Evolutionary conservation across 2,888 invertebrate species (phyloP).

Genomic region (Ommatoiulus sabulosus): DNA sequence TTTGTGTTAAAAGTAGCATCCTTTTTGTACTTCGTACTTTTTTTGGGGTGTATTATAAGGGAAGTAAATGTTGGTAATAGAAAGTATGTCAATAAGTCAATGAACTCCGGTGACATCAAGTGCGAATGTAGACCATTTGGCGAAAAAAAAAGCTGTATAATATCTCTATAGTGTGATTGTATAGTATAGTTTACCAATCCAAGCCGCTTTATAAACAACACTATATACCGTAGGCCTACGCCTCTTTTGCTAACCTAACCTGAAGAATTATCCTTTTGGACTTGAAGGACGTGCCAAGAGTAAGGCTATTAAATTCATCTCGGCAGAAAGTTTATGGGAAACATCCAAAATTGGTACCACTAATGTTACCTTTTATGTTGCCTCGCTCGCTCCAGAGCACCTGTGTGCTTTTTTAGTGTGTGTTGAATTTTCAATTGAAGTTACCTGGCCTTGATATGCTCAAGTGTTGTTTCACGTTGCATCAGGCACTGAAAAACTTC

Average conservation of each 20-base stretch:
- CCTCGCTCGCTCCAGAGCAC: conserved; percentile 20
- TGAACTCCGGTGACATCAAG: conserved; percentile 58
- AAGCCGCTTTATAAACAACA: conserved; percentile 32
- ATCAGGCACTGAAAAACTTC: conserved; percentile 8
- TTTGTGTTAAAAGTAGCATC: conserved; percentile 50
- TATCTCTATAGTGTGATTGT: conserved; percentile 47
- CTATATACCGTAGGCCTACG: neutral
- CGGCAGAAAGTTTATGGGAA: conserved; percentile 38
- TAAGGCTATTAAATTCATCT: conserved; percentile 9
- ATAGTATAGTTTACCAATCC: conserved; percentile 40
- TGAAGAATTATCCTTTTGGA: conserved; percentile 42
- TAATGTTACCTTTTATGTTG: conserved; percentile 41
- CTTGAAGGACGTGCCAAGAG: conserved; percentile 45
- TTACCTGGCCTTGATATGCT: conserved; percentile 30
- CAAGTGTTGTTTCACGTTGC: conserved; percentile 12
- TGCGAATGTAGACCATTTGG: conserved; percentile 56
- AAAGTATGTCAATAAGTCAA: conserved; percentile 60
- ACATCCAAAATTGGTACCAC: conserved; percentile 19
- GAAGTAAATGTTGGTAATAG: conserved; percentile 55
- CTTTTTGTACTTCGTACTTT: conserved; percentile 50
- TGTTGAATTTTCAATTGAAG: conserved; percentile 39
- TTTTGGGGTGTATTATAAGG: conserved; percentile 50
- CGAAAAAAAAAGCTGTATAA: neutral
- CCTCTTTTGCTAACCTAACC: conserved; percentile 30
- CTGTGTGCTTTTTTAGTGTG: neutral